These are phyloP conservation scores for Brachypodius melanocephalos DNA, from an alignment of 2,113 vertebrate genomes.

Conservation along the genomic window DNA sequence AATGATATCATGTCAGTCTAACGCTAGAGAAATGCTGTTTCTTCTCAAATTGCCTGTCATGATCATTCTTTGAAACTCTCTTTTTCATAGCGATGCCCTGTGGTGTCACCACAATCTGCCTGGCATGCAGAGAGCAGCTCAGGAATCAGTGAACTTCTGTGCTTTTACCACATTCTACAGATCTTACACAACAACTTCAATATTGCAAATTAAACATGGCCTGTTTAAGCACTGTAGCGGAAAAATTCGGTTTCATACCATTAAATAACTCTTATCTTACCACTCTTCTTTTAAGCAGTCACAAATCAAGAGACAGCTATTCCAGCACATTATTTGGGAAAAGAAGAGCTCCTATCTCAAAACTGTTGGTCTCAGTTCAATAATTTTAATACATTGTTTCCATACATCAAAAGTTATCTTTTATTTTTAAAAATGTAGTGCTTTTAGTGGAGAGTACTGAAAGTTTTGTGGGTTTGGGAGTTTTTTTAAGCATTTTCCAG, in stretches of 20 bases:
- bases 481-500: background rate
- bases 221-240: background rate
- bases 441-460: background rate
- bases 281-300: background rate
- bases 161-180: background rate
- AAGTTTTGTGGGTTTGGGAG: background rate
- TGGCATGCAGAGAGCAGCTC: background rate
- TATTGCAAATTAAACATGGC: background rate
- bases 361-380: background rate
- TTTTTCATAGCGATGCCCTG: background rate
- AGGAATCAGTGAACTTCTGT: background rate
- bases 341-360: background rate
- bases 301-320: background rate
- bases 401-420: background rate
- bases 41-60: background rate
- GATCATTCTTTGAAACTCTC: background rate
- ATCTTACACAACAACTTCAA: background rate
- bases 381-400: background rate
- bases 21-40: background rate
- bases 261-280: background rate
- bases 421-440: background rate
- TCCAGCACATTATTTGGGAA: background rate
- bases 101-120: background rate
- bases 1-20: background rate
- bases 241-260: background rate